Base-by-base conservation (phyloP, 2,888 invertebrate genomes). In the Epirrhoe alternata region DNA sequence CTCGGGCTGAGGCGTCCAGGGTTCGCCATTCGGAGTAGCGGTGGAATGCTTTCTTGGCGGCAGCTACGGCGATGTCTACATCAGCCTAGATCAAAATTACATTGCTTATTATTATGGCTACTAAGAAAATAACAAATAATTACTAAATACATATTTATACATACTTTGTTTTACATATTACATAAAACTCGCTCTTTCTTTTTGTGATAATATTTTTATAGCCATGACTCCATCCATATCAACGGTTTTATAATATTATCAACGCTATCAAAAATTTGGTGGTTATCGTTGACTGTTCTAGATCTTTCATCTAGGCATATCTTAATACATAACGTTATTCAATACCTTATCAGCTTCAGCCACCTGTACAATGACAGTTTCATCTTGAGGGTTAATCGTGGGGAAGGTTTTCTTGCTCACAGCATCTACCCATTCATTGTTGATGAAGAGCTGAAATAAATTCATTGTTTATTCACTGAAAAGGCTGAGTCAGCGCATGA, bases 381-480 rank as follows among this genome's bases (percentile, higher is more conserved):
- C 97, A 77, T 95, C 97, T 24, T 96, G 93, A 56, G 99, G 98
- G 87, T 99, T 98, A 76, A 97, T 85, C 5, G 97, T 97, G 24
- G 96, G 91, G 89, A 98, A 99, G 2, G 96, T 97, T 86, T 97
- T 98, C 61, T 97, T 97, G 82, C 96, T 97, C 30, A 94, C 95
- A 0, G 98, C 94, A 82, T 98, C 96, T 65, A 97, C 96, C 87
- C 96, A 97, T 82, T 96, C 95, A 86, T 97, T 97, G 93, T 97
- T 96, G 86, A 97, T 97, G 86, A 97, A 97, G 70, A 97, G 88
- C 97, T 97, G 59, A 30, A 53, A 61, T 54, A 30, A 53, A 61
- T 33, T 5, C 14, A 14, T 5, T 47, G 5, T 16, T 47, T 47
- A 47, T 16, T 42, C 1, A 42, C 38, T 4, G 12, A 42, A 42